Evolutionary conservation across 2,797 vertebrate species (phyloP), one percentile per base, ranked within the genome.

Genomic region (Crax fasciolata): DNA sequence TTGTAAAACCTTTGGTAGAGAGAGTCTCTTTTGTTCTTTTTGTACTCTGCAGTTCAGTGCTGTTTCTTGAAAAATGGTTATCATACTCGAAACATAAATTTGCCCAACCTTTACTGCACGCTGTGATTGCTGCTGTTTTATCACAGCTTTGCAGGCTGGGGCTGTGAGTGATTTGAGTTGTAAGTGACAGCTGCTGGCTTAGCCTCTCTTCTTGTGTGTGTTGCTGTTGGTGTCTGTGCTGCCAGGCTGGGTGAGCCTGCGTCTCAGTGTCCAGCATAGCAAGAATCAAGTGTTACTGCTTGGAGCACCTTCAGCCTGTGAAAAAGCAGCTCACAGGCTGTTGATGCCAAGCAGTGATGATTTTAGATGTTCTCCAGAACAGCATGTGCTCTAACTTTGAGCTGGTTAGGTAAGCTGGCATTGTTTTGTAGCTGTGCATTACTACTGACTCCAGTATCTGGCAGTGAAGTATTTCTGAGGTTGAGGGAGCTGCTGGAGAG

Each of bases 121-220:
- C 83, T 93, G 87, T 62, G 79, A 75, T 86, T 89, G 82, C 91
- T 92, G 91, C 94, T 91, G 76, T 94, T 85, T 96, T 95, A 93
- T 95, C 94, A 52, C 90, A 95, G 83, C 85, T 94, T 93, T 91
- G 52, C 91, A 94, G 90, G 80, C 75, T 86, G 25, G 6, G 62
- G 25, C 87, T 93, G 83, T 46, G 48, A 79, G 74, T 79, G 85
- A 93, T 94, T 90, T n/a, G 67, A 66, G 92, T 74, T 62, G 6
- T 54, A 94, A 90, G 72, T 89, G 93, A 86, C 90, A 94, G 90
- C 85, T 94, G 76, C 91, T 94, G 91, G 57, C 91, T 41, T 35
- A 32, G 67, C 58, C 41, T 63, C 3, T 23, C 46, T 81, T 27
- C 54, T 67, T 66, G 51, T 63, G 49, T 43, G 44, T 39, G 41